Conservation (phyloP, 2,888 invertebrate species). For the Cephus rjabovi region DNA sequence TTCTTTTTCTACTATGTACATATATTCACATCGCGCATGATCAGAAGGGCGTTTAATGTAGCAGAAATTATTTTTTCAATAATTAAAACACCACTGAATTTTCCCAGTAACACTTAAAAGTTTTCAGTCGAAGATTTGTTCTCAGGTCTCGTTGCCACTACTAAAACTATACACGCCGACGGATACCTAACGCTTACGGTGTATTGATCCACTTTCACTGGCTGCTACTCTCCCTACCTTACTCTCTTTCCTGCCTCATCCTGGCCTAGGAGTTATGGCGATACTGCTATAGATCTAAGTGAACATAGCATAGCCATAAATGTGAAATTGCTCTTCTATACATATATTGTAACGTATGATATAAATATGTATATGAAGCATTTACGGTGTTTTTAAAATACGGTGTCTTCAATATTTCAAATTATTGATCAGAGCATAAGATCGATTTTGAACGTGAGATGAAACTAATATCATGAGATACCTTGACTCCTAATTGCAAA, state of each 20-base stretch:
- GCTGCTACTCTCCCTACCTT: conserved; percentile 8
- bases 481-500: too few relatives aligned
- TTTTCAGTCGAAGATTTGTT: not conserved
- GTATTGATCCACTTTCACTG: conserved; percentile 63
- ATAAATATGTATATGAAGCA: not conserved
- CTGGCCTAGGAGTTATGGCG: not conserved
- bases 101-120: not conserved
- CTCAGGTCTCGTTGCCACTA: not conserved
- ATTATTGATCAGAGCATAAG: not conserved
- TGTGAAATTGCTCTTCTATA: not conserved
- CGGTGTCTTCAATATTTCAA: not conserved
- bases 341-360: not conserved
- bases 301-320: not conserved
- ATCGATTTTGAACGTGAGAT: not conserved
- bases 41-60: not conserved
- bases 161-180: not conserved
- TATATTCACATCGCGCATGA: not conserved
- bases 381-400: not conserved
- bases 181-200: conserved; percentile 26
- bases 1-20: not conserved
- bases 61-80: not conserved
- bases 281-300: not conserved
- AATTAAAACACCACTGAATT: not conserved
- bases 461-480: not conserved
- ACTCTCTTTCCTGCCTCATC: conserved; percentile 29